Percentiles rank a stretch among this genome's conserved stretches.
Conservation (phyloP, 2,888 invertebrate genomes). For the Conomelus anceps region DNA sequence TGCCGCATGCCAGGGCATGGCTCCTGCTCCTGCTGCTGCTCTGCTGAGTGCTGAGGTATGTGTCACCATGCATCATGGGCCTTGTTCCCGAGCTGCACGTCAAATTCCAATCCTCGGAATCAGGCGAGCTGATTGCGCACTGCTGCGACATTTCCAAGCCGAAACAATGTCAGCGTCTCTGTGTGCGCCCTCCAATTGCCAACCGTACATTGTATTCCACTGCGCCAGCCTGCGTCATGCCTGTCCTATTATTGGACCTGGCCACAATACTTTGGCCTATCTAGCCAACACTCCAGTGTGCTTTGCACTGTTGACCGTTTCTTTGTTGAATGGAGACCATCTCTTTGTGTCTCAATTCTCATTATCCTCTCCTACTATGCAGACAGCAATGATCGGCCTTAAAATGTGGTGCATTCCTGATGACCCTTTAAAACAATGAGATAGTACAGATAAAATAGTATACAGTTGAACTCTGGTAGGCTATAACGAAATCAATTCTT, state of each 20-base stretch:
- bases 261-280: neutral
- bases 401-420: neutral
- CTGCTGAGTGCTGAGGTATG: neutral
- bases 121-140: neutral
- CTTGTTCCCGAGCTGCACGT: neutral
- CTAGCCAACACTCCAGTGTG: too few relatives aligned
- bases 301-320: neutral
- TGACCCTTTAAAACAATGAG: too few relatives aligned
- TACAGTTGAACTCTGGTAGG: too few relatives aligned
- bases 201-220: neutral
- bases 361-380: neutral
- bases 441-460: too few relatives aligned
- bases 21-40: too few relatives aligned
- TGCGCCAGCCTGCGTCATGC: neutral
- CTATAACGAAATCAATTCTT: too few relatives aligned
- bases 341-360: neutral
- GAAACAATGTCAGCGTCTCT: neutral
- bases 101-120: neutral
- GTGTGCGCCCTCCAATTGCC: neutral
- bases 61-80: neutral
- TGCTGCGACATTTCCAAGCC: too few relatives aligned
- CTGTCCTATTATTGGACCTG: neutral
- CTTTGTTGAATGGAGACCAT: neutral
- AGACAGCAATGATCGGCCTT: neutral
- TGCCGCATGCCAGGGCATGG: neutral